These are phyloP conservation scores for Coelopa frigida DNA, from an alignment of 1,140 invertebrate species.

Conservation along the genomic window DNA sequence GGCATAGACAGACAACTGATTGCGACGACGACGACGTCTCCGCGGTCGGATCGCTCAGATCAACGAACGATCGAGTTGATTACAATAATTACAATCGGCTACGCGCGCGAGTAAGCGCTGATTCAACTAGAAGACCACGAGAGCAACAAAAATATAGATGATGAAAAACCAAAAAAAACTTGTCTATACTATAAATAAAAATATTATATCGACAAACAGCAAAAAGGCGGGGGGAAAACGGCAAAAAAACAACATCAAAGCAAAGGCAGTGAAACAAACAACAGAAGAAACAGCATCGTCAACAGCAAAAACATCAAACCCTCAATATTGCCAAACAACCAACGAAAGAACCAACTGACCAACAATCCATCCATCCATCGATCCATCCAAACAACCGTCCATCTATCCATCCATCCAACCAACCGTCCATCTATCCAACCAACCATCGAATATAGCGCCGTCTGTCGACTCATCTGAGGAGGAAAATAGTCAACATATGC, in stretches of 20 bases:
- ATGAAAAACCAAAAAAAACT: neutral
- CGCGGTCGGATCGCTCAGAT: neutral
- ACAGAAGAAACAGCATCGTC: neutral
- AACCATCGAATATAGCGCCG: too few species aligned
- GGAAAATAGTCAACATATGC: too few species aligned
- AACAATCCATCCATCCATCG: constrained; percentile 1
- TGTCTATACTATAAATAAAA: constrained; percentile 3
- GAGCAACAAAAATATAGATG: neutral
- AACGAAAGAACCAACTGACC: neutral
- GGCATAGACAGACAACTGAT: too few species aligned
- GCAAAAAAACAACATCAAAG: constrained; percentile 6
- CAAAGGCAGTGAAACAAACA: constrained; percentile 1
- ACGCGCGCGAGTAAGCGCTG: too few species aligned
- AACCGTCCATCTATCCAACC: neutral
- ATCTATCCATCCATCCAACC: neutral
- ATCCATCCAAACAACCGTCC: neutral
- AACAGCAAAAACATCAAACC: neutral
- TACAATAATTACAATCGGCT: constrained; percentile 44
- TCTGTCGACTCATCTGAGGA: too few species aligned
- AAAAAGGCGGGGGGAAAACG: constrained; percentile 6
- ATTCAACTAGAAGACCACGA: too few species aligned
- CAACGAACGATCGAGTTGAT: constrained; percentile 26
- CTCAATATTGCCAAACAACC: constrained; percentile 6
- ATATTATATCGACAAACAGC: constrained; percentile 9
- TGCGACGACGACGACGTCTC: too few species aligned